Conservation (phyloP, 2,113 vertebrate genomes). For the Apaloderma vittatum region DNA sequence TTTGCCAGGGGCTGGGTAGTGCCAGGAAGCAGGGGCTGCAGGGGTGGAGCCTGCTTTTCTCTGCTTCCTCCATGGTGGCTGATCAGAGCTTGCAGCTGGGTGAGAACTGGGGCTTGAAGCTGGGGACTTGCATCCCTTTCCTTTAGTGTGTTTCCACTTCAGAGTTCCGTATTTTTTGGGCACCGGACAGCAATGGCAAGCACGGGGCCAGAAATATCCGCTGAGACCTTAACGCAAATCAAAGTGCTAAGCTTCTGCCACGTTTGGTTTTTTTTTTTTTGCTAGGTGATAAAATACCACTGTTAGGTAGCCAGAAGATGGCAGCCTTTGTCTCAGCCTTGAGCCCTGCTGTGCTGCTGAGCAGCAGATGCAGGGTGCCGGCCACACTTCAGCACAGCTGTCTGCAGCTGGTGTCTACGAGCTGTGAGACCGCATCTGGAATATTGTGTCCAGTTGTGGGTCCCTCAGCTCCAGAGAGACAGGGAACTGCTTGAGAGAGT, state of each 20-base stretch:
- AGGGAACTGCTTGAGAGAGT: too few species aligned
- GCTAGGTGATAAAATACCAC: not conserved
- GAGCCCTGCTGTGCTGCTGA: not conserved
- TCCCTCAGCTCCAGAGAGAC: too few species aligned
- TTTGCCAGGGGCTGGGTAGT: not conserved
- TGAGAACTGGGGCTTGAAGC: not conserved
- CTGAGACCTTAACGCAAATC: not conserved
- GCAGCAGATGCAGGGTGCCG: rapidly evolving
- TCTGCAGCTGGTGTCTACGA: not conserved
- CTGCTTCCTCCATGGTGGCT: not conserved
- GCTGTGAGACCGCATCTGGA: too few species aligned
- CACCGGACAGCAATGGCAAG: not conserved
- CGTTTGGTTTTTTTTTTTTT: not conserved
- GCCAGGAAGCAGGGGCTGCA: not conserved
- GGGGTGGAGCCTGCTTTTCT: not conserved
- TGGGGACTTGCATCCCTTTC: not conserved
- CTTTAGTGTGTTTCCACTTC: not conserved
- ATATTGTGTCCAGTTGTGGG: too few species aligned
- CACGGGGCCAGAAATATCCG: not conserved
- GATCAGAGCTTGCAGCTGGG: not conserved
- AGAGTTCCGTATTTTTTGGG: not conserved
- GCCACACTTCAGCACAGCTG: not conserved
- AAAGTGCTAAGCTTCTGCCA: not conserved
- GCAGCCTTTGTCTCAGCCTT: not conserved
- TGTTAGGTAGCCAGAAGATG: not conserved